These are phyloP conservation scores for Agapostemon virescens DNA, from an alignment of 2,888 invertebrate genomes.

Conservation along the genomic window DNA sequence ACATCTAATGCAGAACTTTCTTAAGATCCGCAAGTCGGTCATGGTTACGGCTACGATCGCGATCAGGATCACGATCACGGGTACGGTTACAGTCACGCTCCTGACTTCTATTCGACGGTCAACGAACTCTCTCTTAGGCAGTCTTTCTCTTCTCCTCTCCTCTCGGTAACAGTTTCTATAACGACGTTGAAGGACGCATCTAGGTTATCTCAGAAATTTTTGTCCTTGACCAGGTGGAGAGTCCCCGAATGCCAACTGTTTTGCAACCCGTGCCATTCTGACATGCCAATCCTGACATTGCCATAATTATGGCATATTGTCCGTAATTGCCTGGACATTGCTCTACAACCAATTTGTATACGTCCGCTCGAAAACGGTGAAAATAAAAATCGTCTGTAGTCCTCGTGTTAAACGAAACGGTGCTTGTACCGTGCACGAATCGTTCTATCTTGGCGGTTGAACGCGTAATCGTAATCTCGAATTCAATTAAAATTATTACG, in stretches of 20 bases:
- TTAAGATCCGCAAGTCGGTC: slow-evolving; percentile 58
- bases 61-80: slow-evolving; percentile 69
- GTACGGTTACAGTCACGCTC: slow-evolving; percentile 66
- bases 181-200: slow-evolving; percentile 40
- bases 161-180: slow-evolving; percentile 41
- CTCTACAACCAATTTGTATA: background rate
- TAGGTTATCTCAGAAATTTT: slow-evolving; percentile 41
- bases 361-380: background rate
- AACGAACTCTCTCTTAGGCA: slow-evolving; percentile 57
- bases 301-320: no score
- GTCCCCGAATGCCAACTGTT: background rate
- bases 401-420: background rate
- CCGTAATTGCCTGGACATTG: background rate
- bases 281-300: no score
- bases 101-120: slow-evolving; percentile 61
- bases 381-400: background rate
- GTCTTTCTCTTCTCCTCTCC: slow-evolving; percentile 41
- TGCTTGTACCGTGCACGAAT: background rate
- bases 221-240: slow-evolving; percentile 6
- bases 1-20: slow-evolving; percentile 24
- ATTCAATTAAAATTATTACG: background rate
- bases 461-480: background rate
- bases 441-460: background rate
- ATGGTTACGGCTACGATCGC: slow-evolving; percentile 62
- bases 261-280: background rate